Evolutionary conservation across 2,113 vertebrate genomes (phyloP), one percentile per base, ranked within the genome.

Genomic region (Otocyon megalotis): DNA sequence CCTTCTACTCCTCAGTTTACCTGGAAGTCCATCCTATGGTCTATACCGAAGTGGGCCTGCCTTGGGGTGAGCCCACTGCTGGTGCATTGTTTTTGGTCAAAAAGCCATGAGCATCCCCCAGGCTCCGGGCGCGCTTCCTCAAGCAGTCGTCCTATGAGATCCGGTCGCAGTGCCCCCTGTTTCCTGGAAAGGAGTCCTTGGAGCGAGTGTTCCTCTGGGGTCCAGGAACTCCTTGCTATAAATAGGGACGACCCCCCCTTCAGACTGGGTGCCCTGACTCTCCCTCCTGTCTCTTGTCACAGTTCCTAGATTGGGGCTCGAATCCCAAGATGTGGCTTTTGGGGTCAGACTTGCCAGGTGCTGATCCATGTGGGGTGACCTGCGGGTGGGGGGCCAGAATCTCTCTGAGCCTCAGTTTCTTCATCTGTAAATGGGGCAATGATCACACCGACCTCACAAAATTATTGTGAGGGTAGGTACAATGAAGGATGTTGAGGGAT

Each of bases 221-320:
- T 30, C 50, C 63, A 37, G 28, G 16, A 20, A 17, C 3, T 3
- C 7, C 37, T 71, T 88, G 35, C 4, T 24, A 0, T 56, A 35
- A 65, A 12, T 17, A 1, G 9, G 50, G 56, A 0, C 15, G n/a
- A 58, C 2, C 4, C 43, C 54, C 7, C 1, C 8, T 71, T 14
- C 22, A 28, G 4, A 22, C 2, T 2, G 54, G 26, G 35, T 0
- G 2, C 17, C 48, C 32, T 3, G 0, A 1, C 14, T 30, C 56
- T 35, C 20, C n/a, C 56, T 53, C 43, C 30, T 60, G 11, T 58
- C 54, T 83, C 77, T 26, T 17, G n/a, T 24, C n/a, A 20, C 24
- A 48, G 10, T 2, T 32, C 72, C 17, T 50, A 77, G 76, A 15
- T 19, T 5, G 1, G 50, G 69, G 58, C 50, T 60, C 86, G 91